Percentiles rank a stretch among this genome's conserved stretches.
These are phyloP conservation scores for Beris chalybata DNA, from an alignment of 2,888 invertebrate species.

Conservation along the genomic window DNA sequence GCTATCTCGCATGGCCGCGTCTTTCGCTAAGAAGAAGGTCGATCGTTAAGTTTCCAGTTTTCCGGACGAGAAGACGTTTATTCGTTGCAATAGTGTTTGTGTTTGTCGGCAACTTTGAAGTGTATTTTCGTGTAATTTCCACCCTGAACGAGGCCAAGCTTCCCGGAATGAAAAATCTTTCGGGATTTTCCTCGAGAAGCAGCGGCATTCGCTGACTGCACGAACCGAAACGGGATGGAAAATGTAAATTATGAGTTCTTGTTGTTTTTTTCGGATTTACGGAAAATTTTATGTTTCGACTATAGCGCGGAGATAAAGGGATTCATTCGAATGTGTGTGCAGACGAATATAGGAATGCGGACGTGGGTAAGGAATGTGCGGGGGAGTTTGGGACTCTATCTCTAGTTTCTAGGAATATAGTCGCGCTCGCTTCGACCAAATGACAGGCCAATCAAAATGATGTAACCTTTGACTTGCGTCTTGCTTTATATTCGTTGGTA, in stretches of 20 bases:
- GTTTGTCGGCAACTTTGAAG: no score
- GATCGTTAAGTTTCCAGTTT: constrained; percentile 6
- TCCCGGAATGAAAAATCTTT: no score
- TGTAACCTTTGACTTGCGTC: constrained; percentile 40
- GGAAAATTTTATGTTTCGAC: not conserved
- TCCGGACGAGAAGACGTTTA: constrained; percentile 17
- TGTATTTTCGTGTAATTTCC: no score
- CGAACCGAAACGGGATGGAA: constrained; percentile 8
- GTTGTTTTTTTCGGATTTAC: not conserved
- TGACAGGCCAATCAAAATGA: constrained; percentile 37
- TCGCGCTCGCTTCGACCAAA: not conserved
- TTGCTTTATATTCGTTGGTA: constrained; percentile 13
- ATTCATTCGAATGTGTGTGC: constrained; percentile 9
- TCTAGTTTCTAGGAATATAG: constrained; percentile 8
- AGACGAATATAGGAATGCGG: constrained; percentile 3
- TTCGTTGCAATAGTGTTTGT: not conserved
- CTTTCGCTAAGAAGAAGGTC: no score
- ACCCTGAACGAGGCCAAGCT: no score
- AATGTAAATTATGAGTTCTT: constrained; percentile 32
- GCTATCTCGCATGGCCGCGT: no score
- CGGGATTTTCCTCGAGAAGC: not conserved
- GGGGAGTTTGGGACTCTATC: not conserved
- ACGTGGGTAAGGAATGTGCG: no score
- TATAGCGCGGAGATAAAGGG: constrained; percentile 2
- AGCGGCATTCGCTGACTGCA: constrained; percentile 16